Base-by-base conservation (phyloP, 2,113 vertebrate genomes). In the Oryzias javanicus region DNA sequence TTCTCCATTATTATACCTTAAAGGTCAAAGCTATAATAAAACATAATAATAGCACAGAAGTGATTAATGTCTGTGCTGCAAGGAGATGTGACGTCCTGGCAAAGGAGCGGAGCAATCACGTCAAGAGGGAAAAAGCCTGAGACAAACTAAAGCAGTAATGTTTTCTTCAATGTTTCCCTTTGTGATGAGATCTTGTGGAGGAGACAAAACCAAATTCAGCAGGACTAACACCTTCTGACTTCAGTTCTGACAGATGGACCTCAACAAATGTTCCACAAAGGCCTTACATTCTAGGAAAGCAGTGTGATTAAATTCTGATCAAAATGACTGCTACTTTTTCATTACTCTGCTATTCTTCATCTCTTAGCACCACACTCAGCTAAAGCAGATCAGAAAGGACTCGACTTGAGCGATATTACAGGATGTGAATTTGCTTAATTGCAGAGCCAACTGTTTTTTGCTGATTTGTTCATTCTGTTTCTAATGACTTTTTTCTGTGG, bases 11-110 rank as follows among this genome's bases (percentile, higher is more conserved):
- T 46, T 46, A 46, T 25, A 64, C 67, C 61, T 62, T 55, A 52
- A 48, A 68, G 83, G 82, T 86, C 80, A 80, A 50, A 71, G 53
- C 48, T 44, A 62, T 85, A 75, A 85, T 87, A 84, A 68, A 72
- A 75, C 74, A 63, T 72, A 72, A 64, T 49, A 51, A 63, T 14
- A 17, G 18, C 20, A 6, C 52, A 41, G 25, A 62, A 74, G 17
- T 64, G 35, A 18, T 49, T 20, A 71, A 63, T 79, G 61, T 81
- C 80, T 80, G 75, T 40, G 12, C 60, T 67, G 55, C 35, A 25
- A 25, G 40, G 52, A 56, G 42, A 48, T 40, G 71, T 45, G 50
- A 50, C 72, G 67, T 82, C 63, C 68, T 20, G 49, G 60, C 60
- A 65, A 68, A 48, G 41, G 42, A 42, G 59, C 12, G 29, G 16